Percentiles rank a stretch among this genome's conserved stretches.
These are phyloP conservation scores for Heterocephalus glaber DNA, from an alignment of 2,113 vertebrate species.

Conservation along the genomic window DNA sequence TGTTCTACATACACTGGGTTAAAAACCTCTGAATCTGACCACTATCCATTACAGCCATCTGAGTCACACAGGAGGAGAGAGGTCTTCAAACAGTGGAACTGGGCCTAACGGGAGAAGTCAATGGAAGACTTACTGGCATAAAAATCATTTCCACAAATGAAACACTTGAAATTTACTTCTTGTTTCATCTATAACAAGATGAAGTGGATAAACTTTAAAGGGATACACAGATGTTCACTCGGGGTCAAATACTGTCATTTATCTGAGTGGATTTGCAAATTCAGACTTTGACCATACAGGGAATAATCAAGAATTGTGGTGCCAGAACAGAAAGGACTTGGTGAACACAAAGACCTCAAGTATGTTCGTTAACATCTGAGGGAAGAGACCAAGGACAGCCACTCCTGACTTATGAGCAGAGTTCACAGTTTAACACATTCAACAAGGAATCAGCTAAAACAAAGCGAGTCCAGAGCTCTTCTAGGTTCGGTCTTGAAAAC, in stretches of 20 bases:
- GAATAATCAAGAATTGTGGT: background rate
- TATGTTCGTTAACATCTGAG: background rate
- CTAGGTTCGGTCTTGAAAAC: conserved; percentile 70
- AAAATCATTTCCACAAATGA: background rate
- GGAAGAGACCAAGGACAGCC: conserved; percentile 9
- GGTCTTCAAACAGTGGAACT: background rate
- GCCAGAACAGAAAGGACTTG: conserved; percentile 23
- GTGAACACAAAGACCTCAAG: conserved; percentile 34
- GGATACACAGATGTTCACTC: background rate
- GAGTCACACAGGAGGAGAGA: background rate
- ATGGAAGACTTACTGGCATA: background rate
- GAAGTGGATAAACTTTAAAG: background rate
- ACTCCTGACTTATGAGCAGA: conserved; percentile 26
- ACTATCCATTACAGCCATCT: no score
- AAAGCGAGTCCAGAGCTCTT: conserved; percentile 77
- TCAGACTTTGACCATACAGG: conserved; percentile 50
- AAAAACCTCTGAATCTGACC: background rate
- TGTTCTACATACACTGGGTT: background rate
- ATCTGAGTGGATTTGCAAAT: conserved; percentile 61
- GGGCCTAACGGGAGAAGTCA: background rate
- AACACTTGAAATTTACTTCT: background rate
- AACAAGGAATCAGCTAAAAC: conserved; percentile 82
- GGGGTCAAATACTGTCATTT: background rate
- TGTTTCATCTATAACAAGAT: background rate
- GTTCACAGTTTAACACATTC: conserved; percentile 83